phyloP scores from a whole-genome alignment of 1,140 invertebrate species.

The Pissodes strobi region DNA sequence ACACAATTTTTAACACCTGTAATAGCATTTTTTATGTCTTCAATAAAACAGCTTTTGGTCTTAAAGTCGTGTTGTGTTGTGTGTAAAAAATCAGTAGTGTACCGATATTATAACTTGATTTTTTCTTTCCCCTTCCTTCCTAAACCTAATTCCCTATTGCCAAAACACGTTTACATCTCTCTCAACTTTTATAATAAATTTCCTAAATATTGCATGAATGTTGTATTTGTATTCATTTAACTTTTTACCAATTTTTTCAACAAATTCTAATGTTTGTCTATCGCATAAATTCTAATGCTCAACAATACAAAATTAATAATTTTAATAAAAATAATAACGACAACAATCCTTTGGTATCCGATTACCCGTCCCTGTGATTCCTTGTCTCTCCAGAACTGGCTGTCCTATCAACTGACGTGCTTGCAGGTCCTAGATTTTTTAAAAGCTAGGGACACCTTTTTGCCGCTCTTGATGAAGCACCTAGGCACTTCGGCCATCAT shows the following conservation, averaged over 20 bases:
- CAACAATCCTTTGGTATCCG: too few relatives aligned
- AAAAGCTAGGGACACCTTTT: conserved; percentile 82
- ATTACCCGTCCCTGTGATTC: conserved; percentile 30
- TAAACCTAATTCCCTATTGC: neutral
- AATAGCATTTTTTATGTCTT: too few relatives aligned
- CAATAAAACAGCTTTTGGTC: neutral
- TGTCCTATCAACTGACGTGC: conserved; percentile 87
- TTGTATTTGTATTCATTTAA: too few relatives aligned
- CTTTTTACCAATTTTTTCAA: too few relatives aligned
- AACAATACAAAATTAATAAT: too few relatives aligned
- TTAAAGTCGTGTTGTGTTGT: conserved; percentile 4
- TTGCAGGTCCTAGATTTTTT: conserved; percentile 90
- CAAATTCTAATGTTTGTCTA: too few relatives aligned
- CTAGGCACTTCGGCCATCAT: conserved; percentile 94
- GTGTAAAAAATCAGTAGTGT: conserved; percentile 12
- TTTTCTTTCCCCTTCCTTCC: conserved; percentile 18
- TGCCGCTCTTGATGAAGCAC: conserved; percentile 83
- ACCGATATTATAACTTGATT: conserved; percentile 27
- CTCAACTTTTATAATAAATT: too few relatives aligned
- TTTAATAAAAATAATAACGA: too few relatives aligned
- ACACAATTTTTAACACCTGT: too few relatives aligned
- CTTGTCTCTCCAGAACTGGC: conserved; percentile 73
- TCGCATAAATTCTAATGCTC: too few relatives aligned
- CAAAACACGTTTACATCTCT: too few relatives aligned
- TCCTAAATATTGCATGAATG: too few relatives aligned